phyloP scores from a whole-genome alignment of 2,888 invertebrate species.

The Apotomis turbidana region DNA sequence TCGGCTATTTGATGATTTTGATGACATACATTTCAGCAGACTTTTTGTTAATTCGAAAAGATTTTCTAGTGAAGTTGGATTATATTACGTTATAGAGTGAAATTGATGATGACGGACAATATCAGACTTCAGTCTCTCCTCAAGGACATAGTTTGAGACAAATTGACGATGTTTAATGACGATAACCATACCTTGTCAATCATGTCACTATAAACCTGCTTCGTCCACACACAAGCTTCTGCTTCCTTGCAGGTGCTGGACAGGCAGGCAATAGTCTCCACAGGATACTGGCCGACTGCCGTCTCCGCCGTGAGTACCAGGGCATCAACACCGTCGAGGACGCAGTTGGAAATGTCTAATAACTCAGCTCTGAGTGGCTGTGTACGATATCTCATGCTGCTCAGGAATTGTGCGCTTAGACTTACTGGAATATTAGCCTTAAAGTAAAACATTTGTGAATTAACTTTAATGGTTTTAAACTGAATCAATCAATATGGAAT shows the following conservation, averaged over 20 bases:
- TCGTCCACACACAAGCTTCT: conserved; percentile 86
- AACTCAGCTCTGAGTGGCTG: conserved; percentile 84
- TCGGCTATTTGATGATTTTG: too few relatives aligned
- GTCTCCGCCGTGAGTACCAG: conserved; percentile 88
- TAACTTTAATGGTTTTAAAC: too few relatives aligned
- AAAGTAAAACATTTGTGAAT: neutral
- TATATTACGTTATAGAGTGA: too few relatives aligned
- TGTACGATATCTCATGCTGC: conserved; percentile 65
- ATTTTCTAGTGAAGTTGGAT: too few relatives aligned
- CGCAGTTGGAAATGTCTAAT: conserved; percentile 88
- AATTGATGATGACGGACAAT: too few relatives aligned
- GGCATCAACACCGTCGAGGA: conserved; percentile 89
- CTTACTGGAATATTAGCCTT: conserved; percentile 70
- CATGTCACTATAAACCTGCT: conserved; percentile 70
- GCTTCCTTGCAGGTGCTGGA: conserved; percentile 86
- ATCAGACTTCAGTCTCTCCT: too few relatives aligned
- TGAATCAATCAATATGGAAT: too few relatives aligned
- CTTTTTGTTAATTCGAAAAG: too few relatives aligned
- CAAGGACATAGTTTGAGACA: too few relatives aligned
- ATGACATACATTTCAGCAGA: too few relatives aligned
- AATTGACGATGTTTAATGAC: too few relatives aligned
- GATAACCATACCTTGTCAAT: conserved; percentile 61
- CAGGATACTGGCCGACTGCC: conserved; percentile 86
- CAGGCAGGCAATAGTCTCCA: conserved; percentile 73
- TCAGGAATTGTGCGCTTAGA: conserved; percentile 66